These are phyloP conservation scores for Zaprionus capensis DNA, from an alignment of 1,140 invertebrate genomes.

Conservation along the genomic window DNA sequence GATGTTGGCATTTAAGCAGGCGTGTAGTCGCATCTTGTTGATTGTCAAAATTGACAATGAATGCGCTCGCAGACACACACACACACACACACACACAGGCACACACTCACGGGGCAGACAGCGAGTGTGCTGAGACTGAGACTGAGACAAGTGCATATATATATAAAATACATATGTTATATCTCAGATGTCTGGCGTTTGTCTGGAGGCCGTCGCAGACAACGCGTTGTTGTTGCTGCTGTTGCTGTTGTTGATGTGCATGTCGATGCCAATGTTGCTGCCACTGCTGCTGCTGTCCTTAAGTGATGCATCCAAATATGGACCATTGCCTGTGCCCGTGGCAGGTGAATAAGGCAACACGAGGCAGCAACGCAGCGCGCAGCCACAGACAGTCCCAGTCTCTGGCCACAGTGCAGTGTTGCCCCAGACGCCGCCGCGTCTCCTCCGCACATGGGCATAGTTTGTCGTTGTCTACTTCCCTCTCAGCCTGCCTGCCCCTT, in stretches of 20 bases:
- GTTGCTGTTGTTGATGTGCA: constrained; percentile 33
- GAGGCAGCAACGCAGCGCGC: not conserved
- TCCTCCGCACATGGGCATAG: constrained; percentile 35
- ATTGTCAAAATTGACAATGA: constrained; percentile 84
- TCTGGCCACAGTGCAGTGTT: not conserved
- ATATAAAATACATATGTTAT: constrained; percentile 55
- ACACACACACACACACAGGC: constrained; percentile 1
- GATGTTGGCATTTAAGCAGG: constrained; percentile 69
- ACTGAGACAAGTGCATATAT: constrained; percentile 76
- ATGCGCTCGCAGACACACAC: constrained; percentile 57
- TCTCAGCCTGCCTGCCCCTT: too few relatives aligned
- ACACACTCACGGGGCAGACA: constrained; percentile 31
- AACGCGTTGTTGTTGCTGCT: constrained; percentile 41
- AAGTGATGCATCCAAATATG: constrained; percentile 74
- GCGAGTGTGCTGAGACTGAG: constrained; percentile 1
- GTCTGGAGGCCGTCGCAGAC: constrained; percentile 76
- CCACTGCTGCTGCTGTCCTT: constrained; percentile 41
- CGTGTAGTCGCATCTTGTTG: constrained; percentile 75
- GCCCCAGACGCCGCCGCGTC: constrained; percentile 5
- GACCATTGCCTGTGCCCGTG: constrained; percentile 53
- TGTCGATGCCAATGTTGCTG: constrained; percentile 48
- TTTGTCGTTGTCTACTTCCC: constrained; percentile 17
- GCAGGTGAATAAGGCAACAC: constrained; percentile 58
- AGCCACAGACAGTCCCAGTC: not conserved
- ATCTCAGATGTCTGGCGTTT: constrained; percentile 71